A percentile compares a stretch with the other conserved stretches of the same genome.
Conservation (phyloP, 2,113 vertebrate species). For the Labrus mixtus region DNA sequence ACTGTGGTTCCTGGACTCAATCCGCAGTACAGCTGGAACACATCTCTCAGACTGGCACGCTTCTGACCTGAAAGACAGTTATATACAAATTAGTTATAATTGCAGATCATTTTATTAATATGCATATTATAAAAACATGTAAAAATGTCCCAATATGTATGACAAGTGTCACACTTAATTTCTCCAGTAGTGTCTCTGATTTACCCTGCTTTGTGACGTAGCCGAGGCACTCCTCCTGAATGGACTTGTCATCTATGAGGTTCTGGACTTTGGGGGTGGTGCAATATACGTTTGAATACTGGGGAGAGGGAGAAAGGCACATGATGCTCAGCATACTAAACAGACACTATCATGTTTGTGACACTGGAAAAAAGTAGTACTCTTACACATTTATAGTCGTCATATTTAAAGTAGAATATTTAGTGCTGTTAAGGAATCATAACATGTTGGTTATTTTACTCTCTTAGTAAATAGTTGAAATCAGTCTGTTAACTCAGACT, state of each 20-base stretch:
- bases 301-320: conserved; percentile 18
- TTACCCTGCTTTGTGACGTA: conserved; percentile 95
- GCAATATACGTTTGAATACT: conserved; percentile 99
- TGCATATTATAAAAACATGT: not conserved
- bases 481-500: not conserved
- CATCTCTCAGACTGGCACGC: conserved; percentile 91
- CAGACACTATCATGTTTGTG: not conserved
- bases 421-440: not conserved
- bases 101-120: no score
- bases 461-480: not conserved
- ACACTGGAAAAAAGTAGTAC: not conserved
- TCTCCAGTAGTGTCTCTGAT: not conserved
- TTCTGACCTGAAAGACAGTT: conserved; percentile 87
- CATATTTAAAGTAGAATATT: not conserved
- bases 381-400: not conserved
- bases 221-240: conserved; percentile 94
- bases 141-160: not conserved
- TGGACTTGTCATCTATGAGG: conserved; percentile 93
- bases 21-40: conserved; percentile 85
- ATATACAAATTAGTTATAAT: no score
- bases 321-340: conserved; percentile 8
- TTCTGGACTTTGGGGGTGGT: conserved; percentile 95
- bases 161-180: not conserved
- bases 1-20: conserved; percentile 85
- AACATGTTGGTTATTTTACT: not conserved